Evolutionary conservation across 2,888 invertebrate species (phyloP).

Genomic region (Acronicta leporina): DNA sequence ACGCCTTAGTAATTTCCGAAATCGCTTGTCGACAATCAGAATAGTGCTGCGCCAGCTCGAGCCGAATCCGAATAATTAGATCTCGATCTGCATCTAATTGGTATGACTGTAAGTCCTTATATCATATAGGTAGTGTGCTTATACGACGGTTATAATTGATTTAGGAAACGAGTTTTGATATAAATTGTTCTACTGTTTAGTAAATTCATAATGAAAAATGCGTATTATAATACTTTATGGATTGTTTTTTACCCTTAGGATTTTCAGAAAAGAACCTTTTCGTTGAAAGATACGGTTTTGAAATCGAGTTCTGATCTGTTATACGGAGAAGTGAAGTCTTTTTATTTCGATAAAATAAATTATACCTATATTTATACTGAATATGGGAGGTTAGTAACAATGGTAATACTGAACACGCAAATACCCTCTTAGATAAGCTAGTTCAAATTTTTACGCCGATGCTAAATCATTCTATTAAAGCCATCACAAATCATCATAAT

Average conservation of each 20-base stretch:
- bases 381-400: background rate
- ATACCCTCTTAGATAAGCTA: background rate
- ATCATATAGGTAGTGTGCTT: constrained; percentile 60
- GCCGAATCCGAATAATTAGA: constrained; percentile 85
- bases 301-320: too few relatives aligned
- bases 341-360: too few relatives aligned
- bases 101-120: constrained; percentile 66
- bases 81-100: constrained; percentile 84
- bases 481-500: constrained; percentile 15
- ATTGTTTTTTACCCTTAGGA: too few relatives aligned
- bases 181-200: background rate
- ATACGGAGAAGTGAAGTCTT: too few relatives aligned
- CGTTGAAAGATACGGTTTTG: too few relatives aligned
- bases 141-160: constrained; percentile 11
- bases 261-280: too few relatives aligned
- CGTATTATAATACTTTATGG: too few relatives aligned
- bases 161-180: background rate
- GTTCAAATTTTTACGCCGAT: constrained; percentile 12
- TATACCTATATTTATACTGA: too few relatives aligned
- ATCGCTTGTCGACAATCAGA: constrained; percentile 87
- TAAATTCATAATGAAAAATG: too few relatives aligned
- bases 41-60: constrained; percentile 78
- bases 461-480: constrained; percentile 30
- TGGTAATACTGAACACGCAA: background rate
- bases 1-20: constrained; percentile 88